Percentiles rank a stretch among this genome's conserved stretches.
Evolutionary conservation across 2,797 vertebrate genomes (phyloP).

Genomic region (Peromyscus attwateri): DNA sequence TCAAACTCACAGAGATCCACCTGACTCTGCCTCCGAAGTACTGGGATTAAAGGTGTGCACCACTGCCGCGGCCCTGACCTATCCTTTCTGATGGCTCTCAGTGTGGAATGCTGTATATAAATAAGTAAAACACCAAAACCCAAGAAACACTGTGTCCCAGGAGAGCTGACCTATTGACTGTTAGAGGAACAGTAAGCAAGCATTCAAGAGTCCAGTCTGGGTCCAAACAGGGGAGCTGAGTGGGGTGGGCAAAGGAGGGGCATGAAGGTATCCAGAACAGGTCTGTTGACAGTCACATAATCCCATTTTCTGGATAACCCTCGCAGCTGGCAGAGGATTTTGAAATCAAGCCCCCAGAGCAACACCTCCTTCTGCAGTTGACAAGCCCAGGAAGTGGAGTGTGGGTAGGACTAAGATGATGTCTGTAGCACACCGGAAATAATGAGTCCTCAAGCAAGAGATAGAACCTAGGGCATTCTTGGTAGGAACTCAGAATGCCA

Average conservation of each 20-base stretch:
- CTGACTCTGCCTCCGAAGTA: too few species aligned
- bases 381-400: not conserved
- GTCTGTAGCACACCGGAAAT: constrained; percentile 37
- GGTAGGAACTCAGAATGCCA: not conserved
- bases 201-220: not conserved
- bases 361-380: too few species aligned
- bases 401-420: not conserved
- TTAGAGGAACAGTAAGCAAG: constrained; percentile 19
- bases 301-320: not conserved
- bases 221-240: not conserved
- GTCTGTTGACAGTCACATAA: not conserved
- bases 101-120: constrained; percentile 3
- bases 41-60: too few species aligned
- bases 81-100: not conserved
- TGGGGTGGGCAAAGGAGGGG: not conserved
- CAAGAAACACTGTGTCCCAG: constrained; percentile 1
- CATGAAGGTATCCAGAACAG: not conserved
- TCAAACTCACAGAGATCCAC: too few species aligned
- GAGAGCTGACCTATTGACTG: constrained; percentile 60
- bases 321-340: not conserved
- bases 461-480: not conserved
- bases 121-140: not conserved
- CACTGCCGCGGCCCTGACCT: not conserved
- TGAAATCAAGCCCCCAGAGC: not conserved
- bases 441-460: constrained; percentile 5